Conservation (phyloP, 2,797 vertebrate species). For the Cossypha dichroa region DNA sequence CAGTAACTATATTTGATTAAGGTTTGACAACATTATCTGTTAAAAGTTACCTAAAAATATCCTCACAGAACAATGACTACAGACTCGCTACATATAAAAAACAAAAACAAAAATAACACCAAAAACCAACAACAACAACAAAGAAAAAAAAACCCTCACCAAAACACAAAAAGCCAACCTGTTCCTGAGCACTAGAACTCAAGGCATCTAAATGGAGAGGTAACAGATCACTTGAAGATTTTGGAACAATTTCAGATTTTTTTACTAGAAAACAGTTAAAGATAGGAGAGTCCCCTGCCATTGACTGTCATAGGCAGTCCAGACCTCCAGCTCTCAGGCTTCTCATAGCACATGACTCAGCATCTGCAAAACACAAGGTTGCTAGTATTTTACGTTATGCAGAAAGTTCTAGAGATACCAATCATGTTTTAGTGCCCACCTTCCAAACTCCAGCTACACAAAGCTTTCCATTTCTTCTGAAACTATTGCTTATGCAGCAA, state of each 20-base stretch:
- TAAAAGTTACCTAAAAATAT: background rate
- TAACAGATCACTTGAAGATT: background rate
- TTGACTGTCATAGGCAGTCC: background rate
- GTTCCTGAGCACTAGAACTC: background rate
- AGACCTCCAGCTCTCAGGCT: background rate
- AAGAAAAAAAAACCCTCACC: background rate
- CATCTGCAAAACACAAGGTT: background rate
- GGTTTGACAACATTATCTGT: background rate
- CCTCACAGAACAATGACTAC: background rate
- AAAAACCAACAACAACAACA: too few relatives aligned
- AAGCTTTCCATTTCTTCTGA: background rate
- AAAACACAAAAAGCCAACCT: background rate
- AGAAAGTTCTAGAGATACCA: background rate
- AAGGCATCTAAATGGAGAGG: background rate
- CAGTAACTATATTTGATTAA: background rate
- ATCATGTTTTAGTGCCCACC: background rate
- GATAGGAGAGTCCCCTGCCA: background rate
- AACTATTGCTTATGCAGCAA: background rate
- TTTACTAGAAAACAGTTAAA: background rate
- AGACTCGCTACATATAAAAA: background rate
- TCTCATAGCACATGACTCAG: background rate
- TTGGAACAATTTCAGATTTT: background rate
- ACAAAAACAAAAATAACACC: rapidly evolving
- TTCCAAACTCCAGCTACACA: background rate
- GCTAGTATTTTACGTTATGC: background rate